Evolutionary conservation across 2,113 vertebrate species (phyloP).

Genomic region (Mobula hypostoma): DNA sequence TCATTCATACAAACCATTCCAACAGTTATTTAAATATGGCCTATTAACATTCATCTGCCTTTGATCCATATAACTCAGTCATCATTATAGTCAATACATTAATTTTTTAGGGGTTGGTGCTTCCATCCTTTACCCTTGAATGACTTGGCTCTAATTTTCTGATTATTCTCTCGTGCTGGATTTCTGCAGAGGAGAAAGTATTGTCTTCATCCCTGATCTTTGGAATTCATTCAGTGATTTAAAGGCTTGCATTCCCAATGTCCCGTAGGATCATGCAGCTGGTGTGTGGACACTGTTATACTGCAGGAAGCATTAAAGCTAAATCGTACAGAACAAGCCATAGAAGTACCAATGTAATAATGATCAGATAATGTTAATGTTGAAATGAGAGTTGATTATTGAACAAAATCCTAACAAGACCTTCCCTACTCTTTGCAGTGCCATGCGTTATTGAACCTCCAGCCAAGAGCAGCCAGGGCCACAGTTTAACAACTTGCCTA

Average conservation of each 20-base stretch:
- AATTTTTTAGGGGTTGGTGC: not conserved
- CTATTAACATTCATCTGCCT: not conserved
- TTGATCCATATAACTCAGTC: not conserved
- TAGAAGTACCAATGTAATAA: too few species aligned
- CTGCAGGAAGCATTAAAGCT: too few species aligned
- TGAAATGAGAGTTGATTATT: too few species aligned
- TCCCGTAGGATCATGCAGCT: too few species aligned
- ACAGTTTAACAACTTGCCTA: too few species aligned
- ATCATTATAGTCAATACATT: not conserved
- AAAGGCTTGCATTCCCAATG: not conserved
- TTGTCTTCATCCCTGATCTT: not conserved
- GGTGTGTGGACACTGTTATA: too few species aligned
- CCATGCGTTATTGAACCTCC: too few species aligned
- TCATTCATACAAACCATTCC: not conserved
- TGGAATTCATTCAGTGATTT: not conserved
- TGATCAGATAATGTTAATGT: too few species aligned
- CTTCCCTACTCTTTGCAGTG: too few species aligned
- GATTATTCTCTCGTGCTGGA: not conserved
- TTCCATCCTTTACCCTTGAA: not conserved
- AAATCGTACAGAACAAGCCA: too few species aligned
- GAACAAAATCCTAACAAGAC: too few species aligned
- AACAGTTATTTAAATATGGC: not conserved
- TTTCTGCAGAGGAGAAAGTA: not conserved
- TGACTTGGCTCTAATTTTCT: not conserved
- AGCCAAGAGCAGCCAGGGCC: too few species aligned